Conservation (phyloP, 2,797 vertebrate genomes). For the Limosa lapponica region DNA sequence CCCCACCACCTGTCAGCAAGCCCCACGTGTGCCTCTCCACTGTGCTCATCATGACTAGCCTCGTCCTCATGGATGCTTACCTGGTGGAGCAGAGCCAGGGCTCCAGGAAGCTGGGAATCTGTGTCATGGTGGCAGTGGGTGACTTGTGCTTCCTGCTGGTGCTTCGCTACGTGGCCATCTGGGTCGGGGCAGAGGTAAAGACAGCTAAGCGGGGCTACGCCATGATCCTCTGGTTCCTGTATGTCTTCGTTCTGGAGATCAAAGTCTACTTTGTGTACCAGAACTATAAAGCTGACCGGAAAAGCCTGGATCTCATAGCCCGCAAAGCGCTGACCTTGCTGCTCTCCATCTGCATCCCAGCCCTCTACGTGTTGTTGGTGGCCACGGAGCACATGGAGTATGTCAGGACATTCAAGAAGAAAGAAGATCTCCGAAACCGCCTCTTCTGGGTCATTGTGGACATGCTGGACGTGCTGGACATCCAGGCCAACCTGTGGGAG, state of each 20-base stretch:
- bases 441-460: constrained; percentile 92
- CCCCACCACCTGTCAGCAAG: constrained; percentile 86
- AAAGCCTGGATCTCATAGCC: constrained; percentile 83
- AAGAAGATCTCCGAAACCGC: constrained; percentile 86
- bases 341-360: constrained; percentile 81
- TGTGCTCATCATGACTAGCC: constrained; percentile 86
- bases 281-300: constrained; percentile 90
- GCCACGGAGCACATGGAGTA: constrained; percentile 89
- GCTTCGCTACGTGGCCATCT: constrained; percentile 87
- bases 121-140: constrained; percentile 88
- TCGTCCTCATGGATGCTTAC: constrained; percentile 84
- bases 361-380: constrained; percentile 83
- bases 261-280: constrained; percentile 90
- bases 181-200: constrained; percentile 90
- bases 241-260: constrained; percentile 88
- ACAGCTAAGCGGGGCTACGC: constrained; percentile 89
- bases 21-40: constrained; percentile 88
- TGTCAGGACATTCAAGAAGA: constrained; percentile 87
- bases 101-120: constrained; percentile 83
- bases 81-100: constrained; percentile 87
- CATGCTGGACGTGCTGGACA: constrained; percentile 88
- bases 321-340: constrained; percentile 83
- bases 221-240: constrained; percentile 89
- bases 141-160: constrained; percentile 89
- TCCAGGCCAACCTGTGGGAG: constrained; percentile 89